phyloP scores from a whole-genome alignment of 2,797 vertebrate genomes.

The Sebastes glaucus region DNA sequence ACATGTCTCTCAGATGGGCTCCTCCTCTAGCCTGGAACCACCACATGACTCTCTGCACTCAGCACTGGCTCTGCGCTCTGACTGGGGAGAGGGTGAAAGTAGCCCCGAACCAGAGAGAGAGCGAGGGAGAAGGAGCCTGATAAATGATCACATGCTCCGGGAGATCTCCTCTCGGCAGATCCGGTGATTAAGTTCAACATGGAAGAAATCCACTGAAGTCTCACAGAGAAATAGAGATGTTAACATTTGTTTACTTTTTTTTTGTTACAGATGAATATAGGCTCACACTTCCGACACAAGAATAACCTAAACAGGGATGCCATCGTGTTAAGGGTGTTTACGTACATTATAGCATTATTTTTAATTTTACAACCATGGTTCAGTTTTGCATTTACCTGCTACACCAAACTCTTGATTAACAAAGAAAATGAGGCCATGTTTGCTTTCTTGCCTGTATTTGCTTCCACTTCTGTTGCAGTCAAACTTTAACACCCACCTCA shows the following conservation, averaged over 20 bases:
- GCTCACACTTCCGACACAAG: background rate
- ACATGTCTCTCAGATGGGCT: conserved; percentile 69
- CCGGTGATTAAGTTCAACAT: conserved; percentile 75
- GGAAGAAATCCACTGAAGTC: conserved; percentile 61
- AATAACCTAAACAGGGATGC: conserved; percentile 9
- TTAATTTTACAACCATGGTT: background rate
- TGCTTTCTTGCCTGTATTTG: conserved; percentile 49
- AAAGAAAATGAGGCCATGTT: conserved; percentile 36
- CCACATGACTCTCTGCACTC: conserved; percentile 78
- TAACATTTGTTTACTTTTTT: conserved; percentile 14
- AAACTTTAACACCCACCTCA: conserved; percentile 17
- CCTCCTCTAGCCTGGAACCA: conserved; percentile 71
- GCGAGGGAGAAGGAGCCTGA: conserved; percentile 64
- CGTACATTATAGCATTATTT: background rate
- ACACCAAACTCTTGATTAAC: conserved; percentile 2
- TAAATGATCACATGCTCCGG: conserved; percentile 79
- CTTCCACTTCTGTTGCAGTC: conserved; percentile 23
- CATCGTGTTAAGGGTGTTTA: background rate
- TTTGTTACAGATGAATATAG: background rate
- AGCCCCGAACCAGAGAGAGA: conserved; percentile 70
- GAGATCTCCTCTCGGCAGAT: conserved; percentile 77
- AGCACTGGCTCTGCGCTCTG: conserved; percentile 55
- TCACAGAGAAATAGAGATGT: conserved; percentile 18
- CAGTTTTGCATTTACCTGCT: background rate
- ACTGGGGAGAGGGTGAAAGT: conserved; percentile 64